Percentiles rank a stretch among this genome's conserved stretches.
Conservation (phyloP, 1,140 invertebrate genomes). For the Drosophila repletoides region DNA sequence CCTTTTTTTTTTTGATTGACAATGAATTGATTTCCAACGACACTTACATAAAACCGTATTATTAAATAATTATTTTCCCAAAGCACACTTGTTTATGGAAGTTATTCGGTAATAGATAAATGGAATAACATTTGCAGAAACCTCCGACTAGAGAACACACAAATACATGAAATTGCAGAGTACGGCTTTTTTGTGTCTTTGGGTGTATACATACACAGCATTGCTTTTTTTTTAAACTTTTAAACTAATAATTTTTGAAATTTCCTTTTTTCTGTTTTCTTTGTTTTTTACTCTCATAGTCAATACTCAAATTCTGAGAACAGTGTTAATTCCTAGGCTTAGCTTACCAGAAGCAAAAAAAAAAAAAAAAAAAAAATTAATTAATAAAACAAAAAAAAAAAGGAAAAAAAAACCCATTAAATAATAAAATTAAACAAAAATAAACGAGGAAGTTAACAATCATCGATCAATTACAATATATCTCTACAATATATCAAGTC, state of each 20-base stretch:
- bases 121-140: no score
- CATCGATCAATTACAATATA: background rate
- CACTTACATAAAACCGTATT: no score
- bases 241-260: conserved; percentile 66
- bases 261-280: conserved; percentile 62
- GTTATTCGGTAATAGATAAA: no score
- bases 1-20: no score
- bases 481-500: background rate
- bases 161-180: no score
- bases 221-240: conserved; percentile 39
- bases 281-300: conserved; percentile 49
- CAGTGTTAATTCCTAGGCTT: conserved; percentile 73
- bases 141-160: no score
- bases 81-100: no score
- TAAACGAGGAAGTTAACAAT: conserved; percentile 2
- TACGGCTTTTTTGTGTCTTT: no score
- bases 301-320: conserved; percentile 79
- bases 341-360: conserved; percentile 28
- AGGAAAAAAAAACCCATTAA: conserved; percentile 26
- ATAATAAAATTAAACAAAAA: conserved; percentile 19
- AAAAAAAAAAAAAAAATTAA: conserved; percentile 6
- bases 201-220: no score
- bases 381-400: conserved; percentile 25
- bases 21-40: no score
- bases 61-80: no score